Percentiles rank a stretch among this genome's conserved stretches.
phyloP scores from a whole-genome alignment of 2,113 vertebrate genomes.

The Lanius ludovicianus region DNA sequence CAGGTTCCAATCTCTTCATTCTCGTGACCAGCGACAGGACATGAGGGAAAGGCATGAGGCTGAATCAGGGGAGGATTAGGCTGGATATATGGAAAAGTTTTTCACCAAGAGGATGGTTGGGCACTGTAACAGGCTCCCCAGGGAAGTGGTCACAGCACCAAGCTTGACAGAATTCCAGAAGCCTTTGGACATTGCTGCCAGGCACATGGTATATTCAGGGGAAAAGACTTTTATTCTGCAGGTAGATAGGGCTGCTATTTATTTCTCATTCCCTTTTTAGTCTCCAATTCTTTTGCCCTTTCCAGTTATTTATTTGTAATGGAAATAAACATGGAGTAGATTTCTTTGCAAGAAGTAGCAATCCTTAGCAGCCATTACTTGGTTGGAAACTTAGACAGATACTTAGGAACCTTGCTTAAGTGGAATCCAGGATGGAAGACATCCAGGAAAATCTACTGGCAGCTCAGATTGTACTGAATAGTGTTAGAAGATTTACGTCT shows the following conservation, averaged over 20 bases:
- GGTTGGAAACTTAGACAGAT: conserved; percentile 64
- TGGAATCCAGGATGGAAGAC: conserved; percentile 61
- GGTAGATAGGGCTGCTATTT: background rate
- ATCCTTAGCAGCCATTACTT: conserved; percentile 54
- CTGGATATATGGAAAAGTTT: background rate
- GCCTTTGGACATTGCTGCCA: background rate
- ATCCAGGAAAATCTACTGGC: conserved; percentile 70
- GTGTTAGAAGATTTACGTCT: conserved; percentile 67
- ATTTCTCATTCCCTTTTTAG: background rate
- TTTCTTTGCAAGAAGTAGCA: conserved; percentile 27
- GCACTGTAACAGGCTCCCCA: background rate
- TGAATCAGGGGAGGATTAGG: background rate
- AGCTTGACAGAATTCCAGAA: background rate
- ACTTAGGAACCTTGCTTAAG: conserved; percentile 60
- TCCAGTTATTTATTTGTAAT: conserved; percentile 35
- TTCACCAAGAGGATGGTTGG: background rate
- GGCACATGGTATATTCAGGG: background rate
- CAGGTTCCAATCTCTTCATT: background rate
- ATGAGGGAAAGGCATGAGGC: rapidly evolving
- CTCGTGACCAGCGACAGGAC: rapidly evolving
- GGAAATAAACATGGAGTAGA: conserved; percentile 47
- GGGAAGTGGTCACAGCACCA: background rate
- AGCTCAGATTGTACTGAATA: conserved; percentile 34
- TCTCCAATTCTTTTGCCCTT: background rate
- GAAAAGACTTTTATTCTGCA: background rate